Conservation (phyloP, 2,888 invertebrate genomes). For the Asteroscopus sphinx region DNA sequence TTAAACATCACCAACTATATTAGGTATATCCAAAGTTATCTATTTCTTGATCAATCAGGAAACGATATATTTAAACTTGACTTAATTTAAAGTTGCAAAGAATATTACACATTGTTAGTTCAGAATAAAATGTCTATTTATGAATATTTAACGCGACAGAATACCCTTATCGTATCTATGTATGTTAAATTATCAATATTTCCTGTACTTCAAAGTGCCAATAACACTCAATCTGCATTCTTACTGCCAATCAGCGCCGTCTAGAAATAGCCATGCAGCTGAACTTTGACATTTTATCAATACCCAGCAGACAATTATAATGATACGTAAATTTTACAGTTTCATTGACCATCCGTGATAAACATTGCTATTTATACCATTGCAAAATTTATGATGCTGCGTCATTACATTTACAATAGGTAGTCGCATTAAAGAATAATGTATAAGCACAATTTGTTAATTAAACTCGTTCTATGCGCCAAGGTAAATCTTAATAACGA, state of each 20-base stretch:
- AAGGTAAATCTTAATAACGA: conserved; percentile 28
- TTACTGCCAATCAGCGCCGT: conserved; percentile 43
- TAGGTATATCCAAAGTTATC: neutral
- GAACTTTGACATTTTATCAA: conserved; percentile 60
- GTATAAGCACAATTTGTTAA: conserved; percentile 21
- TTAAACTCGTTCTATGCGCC: conserved; percentile 29
- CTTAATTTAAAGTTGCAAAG: neutral
- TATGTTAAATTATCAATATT: conserved; percentile 29
- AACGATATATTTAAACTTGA: neutral
- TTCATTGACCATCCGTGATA: conserved; percentile 55
- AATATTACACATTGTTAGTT: neutral
- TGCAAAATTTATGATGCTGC: conserved; percentile 27
- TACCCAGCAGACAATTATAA: conserved; percentile 39
- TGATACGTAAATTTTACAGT: conserved; percentile 48
- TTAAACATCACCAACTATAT: neutral
- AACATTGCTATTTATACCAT: conserved; percentile 36
- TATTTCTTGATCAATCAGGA: neutral
- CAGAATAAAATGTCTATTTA: conserved; percentile 5
- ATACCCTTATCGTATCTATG: conserved; percentile 16
- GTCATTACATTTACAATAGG: conserved; percentile 37
- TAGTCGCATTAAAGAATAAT: conserved; percentile 25
- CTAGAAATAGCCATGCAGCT: conserved; percentile 45
- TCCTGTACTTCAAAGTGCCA: conserved; percentile 42
- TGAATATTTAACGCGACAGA: conserved; percentile 2
- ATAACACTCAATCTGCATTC: conserved; percentile 36